These are phyloP conservation scores for Calliopum simillimum DNA, from an alignment of 2,888 invertebrate genomes.

Conservation along the genomic window DNA sequence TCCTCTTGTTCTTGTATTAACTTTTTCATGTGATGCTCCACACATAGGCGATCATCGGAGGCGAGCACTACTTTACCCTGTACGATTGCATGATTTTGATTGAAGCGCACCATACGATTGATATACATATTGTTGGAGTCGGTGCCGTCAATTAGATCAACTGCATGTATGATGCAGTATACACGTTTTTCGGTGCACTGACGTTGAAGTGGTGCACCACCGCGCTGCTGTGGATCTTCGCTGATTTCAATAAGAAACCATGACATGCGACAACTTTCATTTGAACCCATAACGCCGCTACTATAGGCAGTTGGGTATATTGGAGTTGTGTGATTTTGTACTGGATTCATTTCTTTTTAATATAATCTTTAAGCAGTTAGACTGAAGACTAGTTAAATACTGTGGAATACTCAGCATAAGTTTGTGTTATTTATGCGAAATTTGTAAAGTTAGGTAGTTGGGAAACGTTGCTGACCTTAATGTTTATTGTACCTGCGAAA, in stretches of 20 bases:
- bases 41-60: conserved; percentile 51
- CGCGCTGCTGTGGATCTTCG: conserved; percentile 35
- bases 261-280: conserved; percentile 49
- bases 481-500: too few species aligned
- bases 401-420: too few species aligned
- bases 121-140: conserved; percentile 52
- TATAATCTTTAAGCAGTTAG: neutral
- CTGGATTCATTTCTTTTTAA: neutral
- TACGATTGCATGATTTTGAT: conserved; percentile 45
- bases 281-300: neutral
- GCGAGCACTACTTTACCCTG: conserved; percentile 54
- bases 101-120: conserved; percentile 51
- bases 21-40: conserved; percentile 49
- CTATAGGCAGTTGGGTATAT: neutral
- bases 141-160: conserved; percentile 56
- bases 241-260: conserved; percentile 59
- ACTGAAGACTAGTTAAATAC: too few species aligned
- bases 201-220: neutral
- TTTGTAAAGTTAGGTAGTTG: too few species aligned
- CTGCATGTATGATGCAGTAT: conserved; percentile 53
- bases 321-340: neutral
- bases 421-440: too few species aligned
- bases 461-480: too few species aligned
- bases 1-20: conserved; percentile 42
- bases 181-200: conserved; percentile 37